Conservation (phyloP, 2,888 invertebrate genomes). For the Torymus texanus region DNA sequence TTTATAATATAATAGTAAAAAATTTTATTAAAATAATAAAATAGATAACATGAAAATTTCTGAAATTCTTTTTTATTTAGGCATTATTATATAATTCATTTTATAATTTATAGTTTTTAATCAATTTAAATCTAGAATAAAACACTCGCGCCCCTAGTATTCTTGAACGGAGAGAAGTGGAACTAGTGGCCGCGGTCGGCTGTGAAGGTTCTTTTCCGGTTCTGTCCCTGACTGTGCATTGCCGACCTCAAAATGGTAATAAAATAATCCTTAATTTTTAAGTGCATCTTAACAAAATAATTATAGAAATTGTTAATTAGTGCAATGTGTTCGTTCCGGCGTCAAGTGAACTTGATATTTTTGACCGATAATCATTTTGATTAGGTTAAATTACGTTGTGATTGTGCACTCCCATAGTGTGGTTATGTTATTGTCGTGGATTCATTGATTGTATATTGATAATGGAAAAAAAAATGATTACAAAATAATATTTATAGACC, state of each 20-base stretch:
- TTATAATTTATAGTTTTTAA: too few relatives aligned
- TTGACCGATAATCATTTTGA: neutral
- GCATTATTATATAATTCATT: too few relatives aligned
- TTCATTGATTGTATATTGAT: neutral
- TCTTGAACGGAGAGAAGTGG: conserved; percentile 21
- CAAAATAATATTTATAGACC: too few relatives aligned
- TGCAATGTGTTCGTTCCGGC: neutral
- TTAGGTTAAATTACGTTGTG: neutral
- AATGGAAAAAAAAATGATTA: too few relatives aligned
- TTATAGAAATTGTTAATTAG: neutral
- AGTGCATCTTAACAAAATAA: conserved; percentile 34
- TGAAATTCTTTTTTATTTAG: too few relatives aligned
- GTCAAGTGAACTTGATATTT: conserved; percentile 18
- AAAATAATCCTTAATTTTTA: conserved; percentile 49
- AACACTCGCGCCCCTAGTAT: too few relatives aligned
- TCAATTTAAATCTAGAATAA: too few relatives aligned
- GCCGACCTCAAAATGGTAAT: conserved; percentile 63
- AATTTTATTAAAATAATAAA: too few relatives aligned
- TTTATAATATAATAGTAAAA: too few relatives aligned
- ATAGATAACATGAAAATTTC: too few relatives aligned
- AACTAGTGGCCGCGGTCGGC: neutral
- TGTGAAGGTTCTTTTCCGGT: conserved; percentile 60
- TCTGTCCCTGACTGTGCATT: conserved; percentile 58
- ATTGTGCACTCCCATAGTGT: conserved; percentile 2
- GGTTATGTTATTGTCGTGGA: conserved; percentile 48